Base-by-base conservation (phyloP, 2,888 invertebrate genomes). In the Cryptus armator region DNA sequence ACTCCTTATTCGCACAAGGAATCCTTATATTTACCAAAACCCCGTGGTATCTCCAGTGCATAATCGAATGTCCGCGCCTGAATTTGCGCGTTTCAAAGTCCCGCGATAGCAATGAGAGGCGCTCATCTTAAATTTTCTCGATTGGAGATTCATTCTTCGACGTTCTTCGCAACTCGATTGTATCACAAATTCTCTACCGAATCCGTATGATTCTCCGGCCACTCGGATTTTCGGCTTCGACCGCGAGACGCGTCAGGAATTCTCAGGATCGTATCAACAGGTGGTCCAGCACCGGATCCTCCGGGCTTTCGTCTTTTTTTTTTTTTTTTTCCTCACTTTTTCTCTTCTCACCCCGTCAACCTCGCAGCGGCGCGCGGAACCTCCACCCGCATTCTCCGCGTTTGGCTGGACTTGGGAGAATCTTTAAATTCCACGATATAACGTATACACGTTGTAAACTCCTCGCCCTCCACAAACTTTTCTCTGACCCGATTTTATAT, bases 231-330 rank as follows among this genome's bases (percentile, higher is more conserved):
- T 83, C 68, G 81, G 72, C 86, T 79, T 86, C 80, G 75, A 84
- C 86, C 78, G 79, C 77, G 81, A 88, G 87, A 88, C 88, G 88
- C 89, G 86, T 87, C 86, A 87, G 88, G 88, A 88, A 89, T 91
- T 89, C 89, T 88, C 89, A 89, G 88, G 88, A 88, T 83, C 64
- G 86, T 88, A 91, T 91, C 92, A 92, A 92, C 91, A 92, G 91
- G 92, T 92, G 91, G 89, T 87, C 82, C 79, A 85, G 75, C 79
- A 59, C 64, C 79, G 75, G 59, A 85, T 68, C 51, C 76, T 66
- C 74, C 76, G 59, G 59, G 59, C 59, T 32, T 62, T 62, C 59
- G 59, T 81, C 81, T 85, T 88, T 90, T 90, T 89, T 88, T 87
- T 86, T 81, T 74, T 86, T 62, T 46, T 51, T 59, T 85, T 77